These are phyloP conservation scores for Aulostomus chinensis DNA, from an alignment of 2,797 vertebrate species.

Conservation along the genomic window DNA sequence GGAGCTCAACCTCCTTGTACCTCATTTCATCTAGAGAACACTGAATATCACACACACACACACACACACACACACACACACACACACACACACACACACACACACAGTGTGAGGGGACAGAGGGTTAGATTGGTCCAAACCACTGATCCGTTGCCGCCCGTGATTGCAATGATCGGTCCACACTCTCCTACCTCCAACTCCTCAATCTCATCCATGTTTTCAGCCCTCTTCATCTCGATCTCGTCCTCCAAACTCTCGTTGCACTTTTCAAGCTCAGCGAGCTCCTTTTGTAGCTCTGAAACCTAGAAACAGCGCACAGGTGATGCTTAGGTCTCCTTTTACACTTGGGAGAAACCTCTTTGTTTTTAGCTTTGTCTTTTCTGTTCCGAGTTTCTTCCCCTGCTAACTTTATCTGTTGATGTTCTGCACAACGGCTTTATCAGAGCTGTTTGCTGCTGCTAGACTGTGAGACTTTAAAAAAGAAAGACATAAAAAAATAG, in stretches of 20 bases:
- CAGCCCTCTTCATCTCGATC: conserved; percentile 58
- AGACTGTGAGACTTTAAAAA: no score
- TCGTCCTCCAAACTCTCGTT: conserved; percentile 72
- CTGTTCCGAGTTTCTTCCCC: no score
- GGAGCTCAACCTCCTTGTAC: conserved; percentile 60
- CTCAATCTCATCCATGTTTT: conserved; percentile 66
- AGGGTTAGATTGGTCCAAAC: conserved; percentile 34
- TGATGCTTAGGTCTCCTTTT: background rate
- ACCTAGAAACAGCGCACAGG: conserved; percentile 49
- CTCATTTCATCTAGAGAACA: conserved; percentile 65
- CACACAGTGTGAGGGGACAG: background rate
- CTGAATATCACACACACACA: conserved; percentile 50
- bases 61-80: conserved; percentile 6
- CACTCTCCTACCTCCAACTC: conserved; percentile 72
- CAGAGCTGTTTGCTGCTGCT: no score
- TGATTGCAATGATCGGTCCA: conserved; percentile 35
- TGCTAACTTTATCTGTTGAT: no score
- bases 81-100: conserved; percentile 11
- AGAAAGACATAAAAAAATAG: no score
- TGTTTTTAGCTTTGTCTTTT: no score
- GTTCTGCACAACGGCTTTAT: no score
- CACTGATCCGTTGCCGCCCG: conserved; percentile 27
- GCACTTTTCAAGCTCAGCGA: conserved; percentile 60
- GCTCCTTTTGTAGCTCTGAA: conserved; percentile 67
- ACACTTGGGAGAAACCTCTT: no score